phyloP scores from a whole-genome alignment of 2,888 invertebrate genomes.

The Trissoscelio sp. region DNA sequence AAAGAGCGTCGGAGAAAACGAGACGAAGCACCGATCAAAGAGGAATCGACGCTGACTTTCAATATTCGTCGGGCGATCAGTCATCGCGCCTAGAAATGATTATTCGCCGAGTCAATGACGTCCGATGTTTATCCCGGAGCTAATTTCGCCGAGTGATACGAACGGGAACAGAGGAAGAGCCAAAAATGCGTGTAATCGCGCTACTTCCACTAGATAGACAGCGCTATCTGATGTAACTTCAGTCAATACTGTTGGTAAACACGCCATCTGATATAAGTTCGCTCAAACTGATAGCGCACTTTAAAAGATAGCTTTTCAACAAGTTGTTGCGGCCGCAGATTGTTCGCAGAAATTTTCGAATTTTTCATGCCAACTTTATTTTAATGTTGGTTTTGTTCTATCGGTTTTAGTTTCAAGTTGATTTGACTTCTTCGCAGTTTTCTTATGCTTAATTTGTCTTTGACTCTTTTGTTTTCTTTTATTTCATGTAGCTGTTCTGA shows the following conservation, averaged over 20 bases:
- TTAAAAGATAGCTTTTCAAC: slow-evolving; percentile 57
- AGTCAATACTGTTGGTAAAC: slow-evolving; percentile 55
- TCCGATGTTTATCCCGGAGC: slow-evolving; percentile 23
- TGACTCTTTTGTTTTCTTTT: too few relatives aligned
- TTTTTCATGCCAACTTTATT: too few relatives aligned
- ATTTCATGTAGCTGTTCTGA: too few relatives aligned
- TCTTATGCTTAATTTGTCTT: too few relatives aligned
- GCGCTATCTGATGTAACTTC: slow-evolving; percentile 46
- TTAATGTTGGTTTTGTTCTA: too few relatives aligned
- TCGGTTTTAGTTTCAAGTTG: too few relatives aligned
- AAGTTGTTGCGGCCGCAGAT: slow-evolving; percentile 39
- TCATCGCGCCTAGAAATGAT: slow-evolving; percentile 42
- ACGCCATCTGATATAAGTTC: slow-evolving; percentile 51
- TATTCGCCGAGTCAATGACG: slow-evolving; percentile 14
- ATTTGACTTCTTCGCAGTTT: too few relatives aligned
- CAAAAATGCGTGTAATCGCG: slow-evolving; percentile 51
- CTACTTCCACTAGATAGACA: slow-evolving; percentile 35
- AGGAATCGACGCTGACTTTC: slow-evolving; percentile 41
- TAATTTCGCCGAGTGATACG: slow-evolving; percentile 51
- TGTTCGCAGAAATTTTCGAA: too few relatives aligned
- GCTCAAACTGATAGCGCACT: slow-evolving; percentile 38
- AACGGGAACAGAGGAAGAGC: background rate
- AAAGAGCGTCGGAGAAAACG: slow-evolving; percentile 26
- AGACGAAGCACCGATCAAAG: slow-evolving; percentile 2
- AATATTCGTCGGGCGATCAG: slow-evolving; percentile 30